Evolutionary conservation across 2,113 vertebrate genomes (phyloP).

Genomic region (Eurypyga helias): DNA sequence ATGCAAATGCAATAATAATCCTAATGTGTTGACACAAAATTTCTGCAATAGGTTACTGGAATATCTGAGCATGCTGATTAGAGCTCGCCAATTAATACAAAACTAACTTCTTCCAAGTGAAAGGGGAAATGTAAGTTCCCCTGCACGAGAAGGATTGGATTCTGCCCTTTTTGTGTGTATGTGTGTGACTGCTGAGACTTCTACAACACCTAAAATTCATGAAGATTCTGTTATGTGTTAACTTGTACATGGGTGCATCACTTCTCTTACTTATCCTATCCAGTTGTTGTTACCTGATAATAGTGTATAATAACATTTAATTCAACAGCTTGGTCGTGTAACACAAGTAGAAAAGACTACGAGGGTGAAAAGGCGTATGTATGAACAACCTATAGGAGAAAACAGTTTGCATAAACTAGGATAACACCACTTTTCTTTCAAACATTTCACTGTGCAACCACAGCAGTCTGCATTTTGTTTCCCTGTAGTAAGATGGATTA

Average conservation of each 20-base stretch:
- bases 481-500: background rate
- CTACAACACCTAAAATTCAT: background rate
- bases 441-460: background rate
- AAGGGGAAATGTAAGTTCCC: background rate
- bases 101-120: background rate
- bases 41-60: background rate
- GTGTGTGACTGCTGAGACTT: background rate
- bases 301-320: background rate
- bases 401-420: background rate
- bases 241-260: rapidly evolving
- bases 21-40: background rate
- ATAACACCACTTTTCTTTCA: background rate
- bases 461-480: background rate
- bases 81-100: background rate
- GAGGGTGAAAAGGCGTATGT: background rate
- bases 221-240: background rate
- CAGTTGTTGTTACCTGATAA: background rate
- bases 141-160: background rate
- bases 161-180: background rate
- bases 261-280: background rate
- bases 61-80: background rate
- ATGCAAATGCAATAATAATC: slow-evolving; percentile 9
- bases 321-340: background rate
- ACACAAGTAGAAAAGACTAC: background rate
- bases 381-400: background rate